These are phyloP conservation scores for Otolemur garnettii DNA, from an alignment of 2,113 vertebrate species.

Conservation along the genomic window DNA sequence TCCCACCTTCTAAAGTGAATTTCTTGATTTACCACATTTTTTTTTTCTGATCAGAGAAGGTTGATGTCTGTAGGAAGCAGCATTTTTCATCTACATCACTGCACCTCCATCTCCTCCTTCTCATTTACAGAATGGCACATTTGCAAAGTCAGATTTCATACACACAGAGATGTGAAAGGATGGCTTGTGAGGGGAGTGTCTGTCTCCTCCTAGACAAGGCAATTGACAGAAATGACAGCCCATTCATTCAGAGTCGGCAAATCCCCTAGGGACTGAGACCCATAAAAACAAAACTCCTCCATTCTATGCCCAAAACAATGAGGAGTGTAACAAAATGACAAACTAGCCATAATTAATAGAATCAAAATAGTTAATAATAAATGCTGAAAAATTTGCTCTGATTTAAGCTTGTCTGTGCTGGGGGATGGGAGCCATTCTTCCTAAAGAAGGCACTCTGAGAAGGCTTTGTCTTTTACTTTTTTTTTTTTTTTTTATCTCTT, in stretches of 20 bases:
- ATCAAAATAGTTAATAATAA: constrained; percentile 57
- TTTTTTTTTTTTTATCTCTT: constrained; percentile 33
- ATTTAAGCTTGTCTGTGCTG: not conserved
- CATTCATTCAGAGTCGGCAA: not conserved
- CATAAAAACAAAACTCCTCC: constrained; percentile 13
- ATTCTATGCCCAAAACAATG: not conserved
- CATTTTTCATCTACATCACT: not conserved
- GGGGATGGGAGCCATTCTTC: constrained; percentile 4
- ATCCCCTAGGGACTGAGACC: constrained; percentile 8
- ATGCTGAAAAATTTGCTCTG: not conserved
- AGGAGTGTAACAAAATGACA: not conserved
- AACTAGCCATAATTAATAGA: constrained; percentile 51
- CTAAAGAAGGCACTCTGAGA: constrained; percentile 13
- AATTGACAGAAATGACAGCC: constrained; percentile 59
- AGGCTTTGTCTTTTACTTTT: constrained; percentile 29
- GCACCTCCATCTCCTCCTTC: not conserved
- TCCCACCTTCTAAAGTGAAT: not conserved
- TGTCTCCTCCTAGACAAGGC: constrained; percentile 2
- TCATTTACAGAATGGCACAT: not conserved
- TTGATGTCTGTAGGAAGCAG: not conserved
- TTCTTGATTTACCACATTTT: not conserved
- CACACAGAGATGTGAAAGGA: constrained; percentile 1
- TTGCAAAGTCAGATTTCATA: constrained; percentile 39
- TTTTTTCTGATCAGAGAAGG: constrained; percentile 20
- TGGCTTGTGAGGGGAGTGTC: not conserved